phyloP scores from a whole-genome alignment of 2,888 invertebrate species.

The Timandra comae region DNA sequence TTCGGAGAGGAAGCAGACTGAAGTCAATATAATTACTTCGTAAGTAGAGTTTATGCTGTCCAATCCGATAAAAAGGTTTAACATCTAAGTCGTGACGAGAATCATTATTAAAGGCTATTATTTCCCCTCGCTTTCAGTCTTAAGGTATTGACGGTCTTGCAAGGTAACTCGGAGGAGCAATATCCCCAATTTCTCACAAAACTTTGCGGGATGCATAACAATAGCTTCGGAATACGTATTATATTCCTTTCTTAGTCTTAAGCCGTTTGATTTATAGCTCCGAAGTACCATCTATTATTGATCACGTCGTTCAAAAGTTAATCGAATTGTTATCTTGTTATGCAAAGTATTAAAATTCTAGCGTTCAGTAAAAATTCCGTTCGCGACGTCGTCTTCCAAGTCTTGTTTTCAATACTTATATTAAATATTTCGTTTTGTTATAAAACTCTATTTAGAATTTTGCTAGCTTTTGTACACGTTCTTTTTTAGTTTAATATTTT shows the following conservation, averaged over 20 bases:
- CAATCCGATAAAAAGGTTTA: constrained; percentile 14
- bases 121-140: constrained; percentile 14
- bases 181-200: constrained; percentile 20
- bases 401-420: no score
- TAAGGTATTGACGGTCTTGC: constrained; percentile 7
- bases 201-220: constrained; percentile 23
- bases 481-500: no score
- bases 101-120: constrained; percentile 17
- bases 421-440: no score
- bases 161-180: constrained; percentile 10
- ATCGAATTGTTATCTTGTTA: no score
- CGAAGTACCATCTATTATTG: constrained; percentile 8
- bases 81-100: constrained; percentile 21
- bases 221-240: constrained; percentile 18
- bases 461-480: no score
- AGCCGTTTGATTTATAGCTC: constrained; percentile 20
- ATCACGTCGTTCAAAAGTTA: constrained; percentile 2
- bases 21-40: constrained; percentile 6
- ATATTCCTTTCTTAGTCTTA: constrained; percentile 18
- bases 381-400: no score
- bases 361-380: no score
- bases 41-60: constrained; percentile 4
- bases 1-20: no score
- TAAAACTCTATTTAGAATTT: no score
- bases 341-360: no score